phyloP scores from a whole-genome alignment of 2,797 vertebrate species.

The Darevskia nairensis region DNA sequence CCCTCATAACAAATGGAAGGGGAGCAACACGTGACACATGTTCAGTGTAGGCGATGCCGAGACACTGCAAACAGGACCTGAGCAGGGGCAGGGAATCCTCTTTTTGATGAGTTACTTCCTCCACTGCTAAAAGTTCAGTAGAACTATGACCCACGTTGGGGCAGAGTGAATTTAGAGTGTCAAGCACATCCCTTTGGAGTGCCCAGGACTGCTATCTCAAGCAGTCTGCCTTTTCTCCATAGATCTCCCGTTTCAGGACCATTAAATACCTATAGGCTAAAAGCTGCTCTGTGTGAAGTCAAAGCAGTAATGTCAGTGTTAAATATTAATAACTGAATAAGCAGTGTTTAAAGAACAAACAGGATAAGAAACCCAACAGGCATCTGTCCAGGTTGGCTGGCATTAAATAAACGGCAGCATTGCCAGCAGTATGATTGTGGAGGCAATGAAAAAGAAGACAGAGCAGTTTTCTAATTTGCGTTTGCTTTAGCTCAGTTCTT shows the following conservation, averaged over 20 bases:
- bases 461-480: slow-evolving; percentile 24
- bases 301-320: slow-evolving; percentile 28
- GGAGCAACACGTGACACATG: no score
- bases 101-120: not conserved
- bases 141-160: not conserved
- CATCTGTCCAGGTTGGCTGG: slow-evolving; percentile 16
- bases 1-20: no score
- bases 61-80: no score
- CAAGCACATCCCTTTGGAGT: not conserved
- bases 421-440: slow-evolving; percentile 24
- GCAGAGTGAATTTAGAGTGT: not conserved
- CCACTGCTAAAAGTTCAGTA: not conserved
- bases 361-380: slow-evolving; percentile 32
- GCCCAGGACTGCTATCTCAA: not conserved
- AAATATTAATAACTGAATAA: slow-evolving; percentile 44
- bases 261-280: slow-evolving; percentile 5
- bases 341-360: slow-evolving; percentile 49
- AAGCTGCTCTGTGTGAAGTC: slow-evolving; percentile 24
- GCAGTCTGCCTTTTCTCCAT: not conserved
- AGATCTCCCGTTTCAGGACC: slow-evolving; percentile 8
- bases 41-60: no score
- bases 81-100: not conserved
- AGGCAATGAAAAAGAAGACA: slow-evolving; percentile 15
- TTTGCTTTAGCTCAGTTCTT: slow-evolving; percentile 34
- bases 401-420: slow-evolving; percentile 36